Percentiles rank a stretch among this genome's conserved stretches.
Evolutionary conservation across 2,888 invertebrate genomes (phyloP).

Genomic region (Erebia palarica): DNA sequence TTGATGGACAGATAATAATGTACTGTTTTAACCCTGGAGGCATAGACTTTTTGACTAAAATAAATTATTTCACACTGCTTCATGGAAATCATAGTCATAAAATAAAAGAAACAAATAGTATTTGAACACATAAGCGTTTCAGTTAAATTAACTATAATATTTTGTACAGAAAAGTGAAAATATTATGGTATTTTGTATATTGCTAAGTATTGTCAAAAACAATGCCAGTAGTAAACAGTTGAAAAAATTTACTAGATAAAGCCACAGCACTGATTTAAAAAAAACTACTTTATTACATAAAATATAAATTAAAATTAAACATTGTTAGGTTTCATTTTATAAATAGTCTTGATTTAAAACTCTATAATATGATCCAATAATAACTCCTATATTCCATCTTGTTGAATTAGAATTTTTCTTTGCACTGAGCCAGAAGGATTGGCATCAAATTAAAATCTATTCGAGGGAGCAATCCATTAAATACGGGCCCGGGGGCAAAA

Average conservation of each 20-base stretch:
- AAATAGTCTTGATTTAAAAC: too few relatives aligned
- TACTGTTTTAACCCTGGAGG: too few relatives aligned
- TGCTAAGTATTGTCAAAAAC: background rate
- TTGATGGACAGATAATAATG: too few relatives aligned
- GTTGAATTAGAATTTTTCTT: slow-evolving; percentile 28
- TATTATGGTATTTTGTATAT: background rate
- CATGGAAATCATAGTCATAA: too few relatives aligned
- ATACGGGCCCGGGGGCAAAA: slow-evolving; percentile 42
- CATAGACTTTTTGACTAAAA: too few relatives aligned
- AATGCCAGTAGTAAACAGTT: background rate
- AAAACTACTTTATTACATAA: background rate
- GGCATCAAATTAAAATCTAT: slow-evolving; percentile 48
- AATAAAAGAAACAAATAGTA: too few relatives aligned
- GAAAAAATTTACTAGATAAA: background rate
- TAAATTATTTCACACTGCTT: too few relatives aligned
- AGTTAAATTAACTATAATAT: too few relatives aligned
- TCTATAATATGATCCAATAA: background rate
- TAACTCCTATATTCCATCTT: slow-evolving; percentile 12
- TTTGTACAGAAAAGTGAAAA: background rate
- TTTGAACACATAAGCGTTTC: too few relatives aligned
- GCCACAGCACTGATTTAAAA: background rate
- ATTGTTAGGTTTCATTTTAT: too few relatives aligned
- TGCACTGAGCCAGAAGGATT: slow-evolving; percentile 27
- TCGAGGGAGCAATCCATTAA: slow-evolving; percentile 50
- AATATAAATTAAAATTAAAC: too few relatives aligned